A percentile compares a stretch with the other conserved stretches of the same genome.
Evolutionary conservation across 2,888 invertebrate genomes (phyloP).

Genomic region (Brenthis ino): DNA sequence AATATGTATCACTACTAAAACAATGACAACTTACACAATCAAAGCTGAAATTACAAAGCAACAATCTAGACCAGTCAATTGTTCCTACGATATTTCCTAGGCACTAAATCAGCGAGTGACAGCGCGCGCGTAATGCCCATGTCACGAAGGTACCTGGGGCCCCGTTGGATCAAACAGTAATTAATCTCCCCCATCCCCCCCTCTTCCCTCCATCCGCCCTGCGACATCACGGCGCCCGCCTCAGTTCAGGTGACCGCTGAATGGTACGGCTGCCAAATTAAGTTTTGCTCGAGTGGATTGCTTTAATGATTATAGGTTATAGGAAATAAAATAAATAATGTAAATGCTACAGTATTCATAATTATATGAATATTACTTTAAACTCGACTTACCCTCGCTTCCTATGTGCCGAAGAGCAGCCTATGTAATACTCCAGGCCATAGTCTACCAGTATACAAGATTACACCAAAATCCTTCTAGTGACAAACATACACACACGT

Average conservation of each 20-base stretch:
- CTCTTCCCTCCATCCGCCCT: slow-evolving; percentile 43
- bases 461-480: too few species aligned
- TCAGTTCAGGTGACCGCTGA: slow-evolving; percentile 59
- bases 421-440: too few species aligned
- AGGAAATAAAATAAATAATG: neutral
- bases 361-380: too few species aligned
- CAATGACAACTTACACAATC: neutral
- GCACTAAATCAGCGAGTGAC: slow-evolving; percentile 57
- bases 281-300: slow-evolving; percentile 25
- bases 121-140: slow-evolving; percentile 46
- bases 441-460: too few species aligned
- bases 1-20: neutral
- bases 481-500: too few species aligned
- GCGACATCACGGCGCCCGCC: slow-evolving; percentile 59
- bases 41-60: slow-evolving; percentile 13
- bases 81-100: slow-evolving; percentile 30
- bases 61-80: slow-evolving; percentile 29
- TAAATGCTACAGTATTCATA: neutral
- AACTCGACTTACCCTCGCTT: too few species aligned
- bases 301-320: slow-evolving; percentile 2
- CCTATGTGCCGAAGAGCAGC: too few species aligned
- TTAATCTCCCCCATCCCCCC: slow-evolving; percentile 60
- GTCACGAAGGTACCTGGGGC: slow-evolving; percentile 58
- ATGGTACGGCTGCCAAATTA: slow-evolving; percentile 19
- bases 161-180: slow-evolving; percentile 72